Percentiles rank a stretch among this genome's conserved stretches.
Evolutionary conservation across 1,140 invertebrate genomes (phyloP).

Genomic region (Drosophila bipectinata): DNA sequence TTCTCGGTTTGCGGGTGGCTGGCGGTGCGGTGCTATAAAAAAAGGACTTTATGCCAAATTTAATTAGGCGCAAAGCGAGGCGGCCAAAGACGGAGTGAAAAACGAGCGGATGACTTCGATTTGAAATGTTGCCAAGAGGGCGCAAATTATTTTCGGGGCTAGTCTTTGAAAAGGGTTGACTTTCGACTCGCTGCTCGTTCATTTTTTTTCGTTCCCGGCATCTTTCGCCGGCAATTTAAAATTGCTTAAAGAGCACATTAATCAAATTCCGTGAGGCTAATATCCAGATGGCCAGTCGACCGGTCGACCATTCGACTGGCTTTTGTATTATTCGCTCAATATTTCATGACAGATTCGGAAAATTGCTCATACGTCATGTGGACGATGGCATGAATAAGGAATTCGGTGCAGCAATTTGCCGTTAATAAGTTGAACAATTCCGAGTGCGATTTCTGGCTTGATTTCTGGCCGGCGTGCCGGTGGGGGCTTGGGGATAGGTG

Average conservation of each 20-base stretch:
- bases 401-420: constrained; percentile 41
- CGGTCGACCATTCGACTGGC: constrained; percentile 14
- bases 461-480: constrained; percentile 19
- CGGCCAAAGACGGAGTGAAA: constrained; percentile 65
- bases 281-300: constrained; percentile 36
- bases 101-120: constrained; percentile 80
- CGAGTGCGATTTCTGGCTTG: constrained; percentile 47
- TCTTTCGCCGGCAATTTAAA: constrained; percentile 31
- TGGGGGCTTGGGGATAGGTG: background rate
- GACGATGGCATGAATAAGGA: constrained; percentile 32
- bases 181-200: constrained; percentile 47
- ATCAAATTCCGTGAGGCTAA: constrained; percentile 71
- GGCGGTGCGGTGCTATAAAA: constrained; percentile 54
- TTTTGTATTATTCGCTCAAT: constrained; percentile 39
- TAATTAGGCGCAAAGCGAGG: constrained; percentile 77
- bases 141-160: constrained; percentile 62
- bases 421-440: constrained; percentile 59
- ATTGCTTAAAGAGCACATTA: constrained; percentile 67
- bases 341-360: constrained; percentile 42
- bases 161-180: constrained; percentile 75
- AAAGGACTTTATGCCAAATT: constrained; percentile 82
- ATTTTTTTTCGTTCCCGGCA: background rate
- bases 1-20: constrained; percentile 27
- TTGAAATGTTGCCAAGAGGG: constrained; percentile 74
- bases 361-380: constrained; percentile 67